phyloP scores from a whole-genome alignment of 2,797 vertebrate genomes.

The Sylvia borin region DNA sequence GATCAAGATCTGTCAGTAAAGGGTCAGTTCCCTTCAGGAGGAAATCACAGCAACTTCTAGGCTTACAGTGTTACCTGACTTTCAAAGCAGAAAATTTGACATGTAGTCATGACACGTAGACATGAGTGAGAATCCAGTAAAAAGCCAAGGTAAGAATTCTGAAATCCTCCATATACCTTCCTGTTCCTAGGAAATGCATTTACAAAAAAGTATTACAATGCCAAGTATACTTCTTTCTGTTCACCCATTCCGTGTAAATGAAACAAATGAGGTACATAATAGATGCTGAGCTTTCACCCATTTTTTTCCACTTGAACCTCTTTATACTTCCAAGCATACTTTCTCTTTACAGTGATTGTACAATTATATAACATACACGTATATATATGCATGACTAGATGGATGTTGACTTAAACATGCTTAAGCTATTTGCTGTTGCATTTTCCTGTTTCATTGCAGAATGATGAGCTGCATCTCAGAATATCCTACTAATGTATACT shows the following conservation, averaged over 20 bases:
- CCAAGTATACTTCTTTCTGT: not conserved
- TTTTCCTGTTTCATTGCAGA: not conserved
- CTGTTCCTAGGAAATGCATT: not conserved
- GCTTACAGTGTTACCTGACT: not conserved
- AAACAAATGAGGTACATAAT: not conserved
- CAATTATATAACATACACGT: not conserved
- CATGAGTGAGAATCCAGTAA: not conserved
- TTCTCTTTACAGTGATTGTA: not conserved
- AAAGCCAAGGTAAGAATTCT: not conserved
- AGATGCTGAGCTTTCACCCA: not conserved
- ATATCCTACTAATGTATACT: not conserved
- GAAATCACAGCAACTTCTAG: not conserved
- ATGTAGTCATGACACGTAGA: not conserved
- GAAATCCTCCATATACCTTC: not conserved
- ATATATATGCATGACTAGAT: not conserved
- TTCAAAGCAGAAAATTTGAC: not conserved
- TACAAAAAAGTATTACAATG: not conserved
- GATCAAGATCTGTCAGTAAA: not conserved
- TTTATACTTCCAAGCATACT: not conserved
- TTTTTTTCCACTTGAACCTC: not conserved
- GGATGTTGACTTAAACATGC: not conserved
- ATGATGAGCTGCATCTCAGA: not conserved
- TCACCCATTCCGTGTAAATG: not conserved
- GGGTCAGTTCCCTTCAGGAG: not conserved
- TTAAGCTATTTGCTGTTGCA: not conserved